Base-by-base conservation (phyloP, 2,113 vertebrate species). In the Salminus brasiliensis region DNA sequence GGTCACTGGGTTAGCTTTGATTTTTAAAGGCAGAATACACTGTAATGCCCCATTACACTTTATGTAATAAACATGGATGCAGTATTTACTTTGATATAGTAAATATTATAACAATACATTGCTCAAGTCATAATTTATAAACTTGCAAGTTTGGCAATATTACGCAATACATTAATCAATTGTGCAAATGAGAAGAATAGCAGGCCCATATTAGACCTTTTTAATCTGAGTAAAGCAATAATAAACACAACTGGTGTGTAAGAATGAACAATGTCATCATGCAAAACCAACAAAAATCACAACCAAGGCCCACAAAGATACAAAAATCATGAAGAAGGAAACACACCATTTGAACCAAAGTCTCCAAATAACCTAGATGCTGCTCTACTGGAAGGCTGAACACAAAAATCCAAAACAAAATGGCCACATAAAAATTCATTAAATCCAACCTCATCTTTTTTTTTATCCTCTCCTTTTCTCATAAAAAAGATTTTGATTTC, bases 101-200 rank as follows among this genome's bases (percentile, higher is more conserved):
- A n/a, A n/a, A n/a, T n/a, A n/a, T n/a, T n/a, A n/a, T n/a, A 32
- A 76, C 47, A 32, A 63, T 13, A 72, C 7, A 34, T 57, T 59
- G 39, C 23, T n/a, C 53, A 43, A 39, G 47, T 53, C 18, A 5
- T 25, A 13, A 49, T 52, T 15, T 52, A 67, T 53, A 21, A 29
- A 36, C 25, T 55, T 45, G 8, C 41, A 82, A 25, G 53, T 82
- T 82, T 82, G 70, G 75, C 75, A 82, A 82, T 57, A 18, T 59
- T 59, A 23, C 39, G 18, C 49, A 45, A 76, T 30, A 57, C 25
- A 72, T 59, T 69, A 47, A 72, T 41, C 62, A 53, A 52, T 39
- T 67, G 70, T 74, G 52, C 62, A 78, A 82, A 82, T 1, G 10
- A 13, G 41, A 15, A 45, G 12, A 39, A 60, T 1, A 52, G 12